A percentile compares a stretch with the other conserved stretches of the same genome.
phyloP scores from a whole-genome alignment of 2,888 invertebrate genomes.

The Argyresthia albistria region DNA sequence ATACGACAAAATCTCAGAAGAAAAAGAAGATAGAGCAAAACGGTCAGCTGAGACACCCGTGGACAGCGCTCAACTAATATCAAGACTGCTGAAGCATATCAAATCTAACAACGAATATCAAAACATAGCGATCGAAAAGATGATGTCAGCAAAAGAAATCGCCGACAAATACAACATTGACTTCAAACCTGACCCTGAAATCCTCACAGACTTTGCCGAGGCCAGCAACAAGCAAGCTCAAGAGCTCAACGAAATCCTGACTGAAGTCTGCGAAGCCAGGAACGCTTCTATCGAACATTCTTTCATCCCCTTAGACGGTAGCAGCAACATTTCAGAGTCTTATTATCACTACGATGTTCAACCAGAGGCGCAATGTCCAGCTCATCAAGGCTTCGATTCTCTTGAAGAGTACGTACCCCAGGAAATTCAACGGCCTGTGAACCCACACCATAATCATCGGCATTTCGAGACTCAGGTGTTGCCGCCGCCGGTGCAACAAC shows the following conservation, averaged over 20 bases:
- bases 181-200: slow-evolving; percentile 51
- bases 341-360: slow-evolving; percentile 23
- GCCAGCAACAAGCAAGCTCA: slow-evolving; percentile 49
- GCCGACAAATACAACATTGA: slow-evolving; percentile 58
- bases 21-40: slow-evolving; percentile 30
- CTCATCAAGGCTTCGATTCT: slow-evolving; percentile 11
- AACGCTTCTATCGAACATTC: slow-evolving; percentile 24
- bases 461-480: slow-evolving; percentile 36
- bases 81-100: slow-evolving; percentile 51
- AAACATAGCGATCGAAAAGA: slow-evolving; percentile 61
- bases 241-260: slow-evolving; percentile 40
- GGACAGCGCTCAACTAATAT: slow-evolving; percentile 47
- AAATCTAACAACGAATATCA: slow-evolving; percentile 58
- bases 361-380: slow-evolving; percentile 12
- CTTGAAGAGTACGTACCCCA: slow-evolving; percentile 19
- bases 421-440: slow-evolving; percentile 13
- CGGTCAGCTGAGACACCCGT: slow-evolving; percentile 49
- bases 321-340: slow-evolving; percentile 12
- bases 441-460: slow-evolving; percentile 14
- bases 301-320: slow-evolving; percentile 16
- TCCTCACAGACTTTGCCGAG: slow-evolving; percentile 45
- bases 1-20: slow-evolving; percentile 23
- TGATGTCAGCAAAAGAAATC: slow-evolving; percentile 64
- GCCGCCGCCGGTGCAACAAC: slow-evolving; percentile 25
- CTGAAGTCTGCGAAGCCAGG: slow-evolving; percentile 28